Conservation (phyloP, 1,140 invertebrate species). For the Psilanteris sp. region DNA sequence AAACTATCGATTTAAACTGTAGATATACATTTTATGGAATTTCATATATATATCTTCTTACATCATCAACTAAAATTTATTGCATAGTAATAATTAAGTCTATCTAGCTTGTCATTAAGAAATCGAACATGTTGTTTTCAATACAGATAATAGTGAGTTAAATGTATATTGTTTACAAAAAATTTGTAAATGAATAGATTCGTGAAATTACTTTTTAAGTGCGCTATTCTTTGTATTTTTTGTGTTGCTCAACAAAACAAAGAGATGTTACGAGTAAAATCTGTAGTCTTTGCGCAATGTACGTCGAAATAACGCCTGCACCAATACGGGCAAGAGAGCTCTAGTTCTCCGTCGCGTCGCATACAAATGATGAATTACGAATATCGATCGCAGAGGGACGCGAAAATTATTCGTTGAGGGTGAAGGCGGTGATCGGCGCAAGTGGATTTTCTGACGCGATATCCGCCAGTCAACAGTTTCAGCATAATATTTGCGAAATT, state of each 20-base stretch:
- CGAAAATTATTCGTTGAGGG: constrained; percentile 61
- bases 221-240: background rate
- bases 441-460: constrained; percentile 60
- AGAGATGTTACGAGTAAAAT: constrained; percentile 26
- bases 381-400: constrained; percentile 73
- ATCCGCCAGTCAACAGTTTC: constrained; percentile 58
- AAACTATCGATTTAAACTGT: too few relatives aligned
- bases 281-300: constrained; percentile 16
- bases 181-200: too few relatives aligned
- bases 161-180: too few relatives aligned
- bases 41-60: too few relatives aligned
- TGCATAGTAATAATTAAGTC: too few relatives aligned
- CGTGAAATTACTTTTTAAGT: background rate
- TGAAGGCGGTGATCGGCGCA: constrained; percentile 55
- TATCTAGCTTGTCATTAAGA: too few relatives aligned
- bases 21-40: too few relatives aligned
- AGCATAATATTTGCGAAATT: constrained; percentile 74
- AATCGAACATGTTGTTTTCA: too few relatives aligned
- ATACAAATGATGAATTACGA: constrained; percentile 80
- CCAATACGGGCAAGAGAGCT: constrained; percentile 51
- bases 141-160: too few relatives aligned
- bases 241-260: background rate
- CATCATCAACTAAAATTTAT: too few relatives aligned
- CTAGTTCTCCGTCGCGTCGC: constrained; percentile 71
- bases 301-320: constrained; percentile 24